A percentile compares a stretch with the other conserved stretches of the same genome.
Conservation (phyloP, 2,888 invertebrate genomes). For the Crematogaster levior region DNA sequence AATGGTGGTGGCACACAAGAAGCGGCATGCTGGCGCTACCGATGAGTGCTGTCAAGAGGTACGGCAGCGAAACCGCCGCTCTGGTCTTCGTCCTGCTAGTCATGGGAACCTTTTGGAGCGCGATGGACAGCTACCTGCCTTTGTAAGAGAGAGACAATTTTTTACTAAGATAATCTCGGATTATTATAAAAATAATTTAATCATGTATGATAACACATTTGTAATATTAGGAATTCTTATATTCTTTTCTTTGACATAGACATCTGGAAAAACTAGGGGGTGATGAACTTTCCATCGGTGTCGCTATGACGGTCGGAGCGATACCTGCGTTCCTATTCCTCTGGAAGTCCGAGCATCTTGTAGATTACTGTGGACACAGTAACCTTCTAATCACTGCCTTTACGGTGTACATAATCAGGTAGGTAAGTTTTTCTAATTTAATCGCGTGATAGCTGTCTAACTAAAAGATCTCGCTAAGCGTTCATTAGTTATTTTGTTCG, state of each 20-base stretch:
- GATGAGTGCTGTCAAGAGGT: conserved; percentile 92
- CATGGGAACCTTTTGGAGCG: conserved; percentile 93
- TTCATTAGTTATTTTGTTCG: not conserved
- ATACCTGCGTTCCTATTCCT: conserved; percentile 90
- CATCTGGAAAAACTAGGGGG: conserved; percentile 88
- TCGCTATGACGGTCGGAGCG: conserved; percentile 90
- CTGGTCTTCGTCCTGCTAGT: conserved; percentile 90
- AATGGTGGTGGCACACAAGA: conserved; percentile 95
- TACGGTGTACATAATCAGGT: conserved; percentile 92
- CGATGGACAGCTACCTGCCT: conserved; percentile 92
- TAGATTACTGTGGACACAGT: conserved; percentile 94
- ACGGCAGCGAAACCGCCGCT: conserved; percentile 91
- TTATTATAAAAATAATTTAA: conserved; percentile 1
- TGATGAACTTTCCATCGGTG: conserved; percentile 88
- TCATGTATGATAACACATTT: not conserved
- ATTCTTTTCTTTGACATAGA: conserved; percentile 86
- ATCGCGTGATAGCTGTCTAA: not conserved
- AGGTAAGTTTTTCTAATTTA: conserved; percentile 69
- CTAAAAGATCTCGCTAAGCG: not conserved
- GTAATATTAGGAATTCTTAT: not conserved
- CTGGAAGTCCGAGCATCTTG: conserved; percentile 92
- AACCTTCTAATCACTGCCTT: conserved; percentile 94
- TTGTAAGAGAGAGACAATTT: conserved; percentile 88
- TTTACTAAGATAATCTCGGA: not conserved
- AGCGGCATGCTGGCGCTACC: conserved; percentile 92